These are phyloP conservation scores for Hippocampus mohnikei DNA, from an alignment of 2,113 vertebrate species.

Conservation along the genomic window DNA sequence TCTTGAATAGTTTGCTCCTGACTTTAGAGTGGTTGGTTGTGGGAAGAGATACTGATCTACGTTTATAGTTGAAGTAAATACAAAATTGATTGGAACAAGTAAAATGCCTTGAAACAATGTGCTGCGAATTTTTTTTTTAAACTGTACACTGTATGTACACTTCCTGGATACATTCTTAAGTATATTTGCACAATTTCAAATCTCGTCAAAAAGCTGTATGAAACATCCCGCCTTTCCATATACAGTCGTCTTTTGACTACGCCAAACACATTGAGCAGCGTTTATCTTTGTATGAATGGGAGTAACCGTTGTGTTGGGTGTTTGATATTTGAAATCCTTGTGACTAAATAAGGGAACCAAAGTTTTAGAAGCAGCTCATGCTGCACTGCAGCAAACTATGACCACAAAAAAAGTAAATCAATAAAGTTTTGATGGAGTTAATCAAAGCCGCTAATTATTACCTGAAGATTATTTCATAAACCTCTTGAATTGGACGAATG, in stretches of 20 bases:
- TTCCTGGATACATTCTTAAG: neutral
- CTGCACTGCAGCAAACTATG: neutral
- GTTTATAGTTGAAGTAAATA: neutral
- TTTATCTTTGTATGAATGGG: too few relatives aligned
- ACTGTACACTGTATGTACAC: neutral
- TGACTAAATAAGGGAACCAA: neutral
- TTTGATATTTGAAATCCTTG: neutral
- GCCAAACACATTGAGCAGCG: too few relatives aligned
- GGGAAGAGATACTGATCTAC: neutral
- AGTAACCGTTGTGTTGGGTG: too few relatives aligned
- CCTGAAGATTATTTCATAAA: too few relatives aligned
- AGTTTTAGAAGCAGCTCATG: neutral
- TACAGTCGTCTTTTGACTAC: too few relatives aligned
- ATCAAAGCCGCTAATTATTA: too few relatives aligned
- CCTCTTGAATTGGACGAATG: too few relatives aligned
- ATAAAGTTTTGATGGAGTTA: neutral
- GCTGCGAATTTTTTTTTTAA: too few relatives aligned
- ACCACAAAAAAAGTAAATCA: neutral
- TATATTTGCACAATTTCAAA: neutral
- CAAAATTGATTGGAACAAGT: neutral
- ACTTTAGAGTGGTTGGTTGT: neutral
- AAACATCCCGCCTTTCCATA: neutral
- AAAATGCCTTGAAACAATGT: neutral
- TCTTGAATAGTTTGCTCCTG: neutral
- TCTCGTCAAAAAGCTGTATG: neutral